phyloP scores from a whole-genome alignment of 64 coral and sea anemone species.

The Anthopleura sola region DNA sequence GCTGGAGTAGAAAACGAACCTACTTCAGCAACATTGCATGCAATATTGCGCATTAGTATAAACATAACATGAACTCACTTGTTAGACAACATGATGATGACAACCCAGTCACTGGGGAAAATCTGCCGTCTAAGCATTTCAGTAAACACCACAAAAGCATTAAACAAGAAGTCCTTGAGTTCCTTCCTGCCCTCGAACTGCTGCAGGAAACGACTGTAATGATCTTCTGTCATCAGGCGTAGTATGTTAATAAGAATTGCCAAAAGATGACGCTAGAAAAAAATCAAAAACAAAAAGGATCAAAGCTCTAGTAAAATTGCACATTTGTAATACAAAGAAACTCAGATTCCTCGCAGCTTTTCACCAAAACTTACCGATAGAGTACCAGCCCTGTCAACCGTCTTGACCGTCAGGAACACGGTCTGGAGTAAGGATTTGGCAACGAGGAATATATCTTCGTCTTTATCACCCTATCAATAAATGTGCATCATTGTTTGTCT shows the following conservation, averaged over 20 bases:
- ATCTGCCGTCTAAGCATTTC: slow-evolving; percentile 76
- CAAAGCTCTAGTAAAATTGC: no score
- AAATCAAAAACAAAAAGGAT: not conserved
- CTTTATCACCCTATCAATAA: slow-evolving; percentile 46
- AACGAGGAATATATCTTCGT: slow-evolving; percentile 71
- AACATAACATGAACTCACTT: slow-evolving; percentile 31
- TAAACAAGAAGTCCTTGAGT: slow-evolving; percentile 71
- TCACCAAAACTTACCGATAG: slow-evolving; percentile 57
- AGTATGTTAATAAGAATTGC: slow-evolving; percentile 63
- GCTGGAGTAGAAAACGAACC: no score
- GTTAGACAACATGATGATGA: slow-evolving; percentile 81
- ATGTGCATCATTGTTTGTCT: not conserved
- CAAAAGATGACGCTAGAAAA: slow-evolving; percentile 68
- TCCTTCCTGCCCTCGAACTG: slow-evolving; percentile 64
- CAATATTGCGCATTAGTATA: no score
- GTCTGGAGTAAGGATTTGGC: slow-evolving; percentile 65
- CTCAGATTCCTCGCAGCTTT: not conserved
- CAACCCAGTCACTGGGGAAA: slow-evolving; percentile 79
- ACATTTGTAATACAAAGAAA: no score
- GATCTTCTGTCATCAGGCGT: slow-evolving; percentile 72
- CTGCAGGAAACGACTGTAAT: slow-evolving; percentile 60
- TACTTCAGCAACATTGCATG: no score
- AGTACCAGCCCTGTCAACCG: slow-evolving; percentile 63
- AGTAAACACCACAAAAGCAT: slow-evolving; percentile 87
- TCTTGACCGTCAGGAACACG: slow-evolving; percentile 75